phyloP scores from a whole-genome alignment of 2,888 invertebrate genomes.

The Noctua comes region DNA sequence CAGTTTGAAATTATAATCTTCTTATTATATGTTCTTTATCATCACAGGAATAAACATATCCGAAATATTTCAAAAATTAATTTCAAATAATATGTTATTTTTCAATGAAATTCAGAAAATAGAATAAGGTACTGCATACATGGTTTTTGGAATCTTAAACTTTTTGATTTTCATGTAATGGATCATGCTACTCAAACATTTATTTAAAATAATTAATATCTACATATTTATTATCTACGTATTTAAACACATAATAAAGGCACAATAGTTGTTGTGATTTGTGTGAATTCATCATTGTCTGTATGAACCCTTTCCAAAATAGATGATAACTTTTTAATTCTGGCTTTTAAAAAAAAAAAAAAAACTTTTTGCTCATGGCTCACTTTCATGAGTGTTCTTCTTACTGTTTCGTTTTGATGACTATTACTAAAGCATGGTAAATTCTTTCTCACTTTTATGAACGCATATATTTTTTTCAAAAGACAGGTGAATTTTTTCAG shows the following conservation, averaged over 20 bases:
- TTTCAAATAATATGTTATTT: not conserved
- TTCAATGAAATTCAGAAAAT: not conserved
- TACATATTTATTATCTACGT: slow-evolving; percentile 16
- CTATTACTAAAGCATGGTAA: not conserved
- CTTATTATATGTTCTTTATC: slow-evolving; percentile 46
- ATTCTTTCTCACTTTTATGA: not conserved
- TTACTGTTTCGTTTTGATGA: not conserved
- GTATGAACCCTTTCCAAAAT: slow-evolving; percentile 48
- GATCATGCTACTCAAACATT: not conserved
- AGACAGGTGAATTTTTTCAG: not conserved
- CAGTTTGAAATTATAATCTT: slow-evolving; percentile 53
- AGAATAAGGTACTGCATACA: not conserved
- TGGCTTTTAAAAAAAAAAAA: slow-evolving; percentile 30
- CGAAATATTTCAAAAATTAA: slow-evolving; percentile 10
- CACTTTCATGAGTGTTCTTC: not conserved
- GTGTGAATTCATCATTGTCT: slow-evolving; percentile 65
- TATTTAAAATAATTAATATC: slow-evolving; percentile 6
- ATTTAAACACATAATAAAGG: slow-evolving; percentile 56
- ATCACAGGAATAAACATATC: slow-evolving; percentile 47
- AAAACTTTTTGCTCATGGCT: not conserved
- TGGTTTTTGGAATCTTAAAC: not conserved
- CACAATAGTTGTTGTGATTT: slow-evolving; percentile 75
- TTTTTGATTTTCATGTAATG: not conserved
- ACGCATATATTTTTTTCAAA: not conserved
- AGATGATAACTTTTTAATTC: slow-evolving; percentile 41